These are phyloP conservation scores for Cerceris rybyensis DNA, from an alignment of 2,888 invertebrate species.

Conservation along the genomic window DNA sequence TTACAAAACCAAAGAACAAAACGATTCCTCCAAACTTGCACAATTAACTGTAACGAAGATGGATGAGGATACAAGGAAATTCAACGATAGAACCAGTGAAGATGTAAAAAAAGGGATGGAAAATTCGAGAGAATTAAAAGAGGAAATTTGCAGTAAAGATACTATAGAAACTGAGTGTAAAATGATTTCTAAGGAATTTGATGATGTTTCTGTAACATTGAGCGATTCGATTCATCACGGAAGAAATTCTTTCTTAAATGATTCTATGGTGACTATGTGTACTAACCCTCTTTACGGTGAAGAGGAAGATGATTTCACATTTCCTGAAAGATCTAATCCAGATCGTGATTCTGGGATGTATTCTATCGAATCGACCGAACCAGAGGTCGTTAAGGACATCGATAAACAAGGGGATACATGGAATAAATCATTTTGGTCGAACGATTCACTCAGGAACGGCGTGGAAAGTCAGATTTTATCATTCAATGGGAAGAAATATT, in stretches of 20 bases:
- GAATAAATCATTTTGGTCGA: constrained; percentile 42
- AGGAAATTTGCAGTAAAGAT: no score
- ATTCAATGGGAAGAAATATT: constrained; percentile 65
- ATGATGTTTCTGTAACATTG: background rate
- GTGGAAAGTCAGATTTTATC: constrained; percentile 54
- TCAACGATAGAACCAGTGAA: no score
- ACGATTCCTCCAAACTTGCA: no score
- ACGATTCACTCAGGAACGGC: constrained; percentile 16
- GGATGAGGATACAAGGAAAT: no score
- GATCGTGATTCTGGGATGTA: constrained; percentile 71
- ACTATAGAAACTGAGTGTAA: no score
- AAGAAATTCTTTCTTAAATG: background rate
- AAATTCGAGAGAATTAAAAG: no score
- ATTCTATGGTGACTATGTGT: background rate
- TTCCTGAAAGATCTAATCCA: background rate
- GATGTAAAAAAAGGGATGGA: no score
- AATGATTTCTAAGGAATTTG: background rate
- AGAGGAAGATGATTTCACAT: background rate
- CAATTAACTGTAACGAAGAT: no score
- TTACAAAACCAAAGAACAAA: no score
- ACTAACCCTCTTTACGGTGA: constrained; percentile 37
- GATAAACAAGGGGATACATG: constrained; percentile 8
- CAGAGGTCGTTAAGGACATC: constrained; percentile 16
- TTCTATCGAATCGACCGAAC: constrained; percentile 65
- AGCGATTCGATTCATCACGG: background rate